phyloP scores from a whole-genome alignment of 2,797 vertebrate species.

The Bradypodion ventrale region DNA sequence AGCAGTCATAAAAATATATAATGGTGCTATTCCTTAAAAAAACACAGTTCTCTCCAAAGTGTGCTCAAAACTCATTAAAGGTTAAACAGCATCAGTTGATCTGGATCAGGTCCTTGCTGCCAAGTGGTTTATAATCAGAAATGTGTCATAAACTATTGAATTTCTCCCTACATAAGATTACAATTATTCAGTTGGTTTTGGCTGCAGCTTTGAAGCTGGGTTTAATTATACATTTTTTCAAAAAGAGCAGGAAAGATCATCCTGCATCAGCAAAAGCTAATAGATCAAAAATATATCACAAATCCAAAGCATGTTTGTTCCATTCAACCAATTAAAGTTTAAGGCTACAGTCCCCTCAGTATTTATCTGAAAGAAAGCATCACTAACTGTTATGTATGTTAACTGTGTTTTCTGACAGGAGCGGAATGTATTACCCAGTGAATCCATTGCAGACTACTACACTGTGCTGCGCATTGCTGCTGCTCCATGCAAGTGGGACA shows the following conservation, averaged over 20 bases:
- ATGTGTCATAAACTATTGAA: conserved; percentile 14
- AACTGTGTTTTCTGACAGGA: no score
- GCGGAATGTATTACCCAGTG: no score
- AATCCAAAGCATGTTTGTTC: not conserved
- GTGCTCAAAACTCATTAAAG: not conserved
- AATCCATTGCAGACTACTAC: no score
- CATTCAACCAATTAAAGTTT: not conserved
- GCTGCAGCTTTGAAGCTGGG: conserved; percentile 36
- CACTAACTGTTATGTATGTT: no score
- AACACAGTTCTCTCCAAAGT: not conserved
- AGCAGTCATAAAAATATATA: not conserved
- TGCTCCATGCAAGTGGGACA: no score
- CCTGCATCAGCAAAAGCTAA: not conserved
- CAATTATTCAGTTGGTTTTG: conserved; percentile 25
- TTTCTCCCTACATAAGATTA: conserved; percentile 22
- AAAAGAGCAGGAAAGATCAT: not conserved
- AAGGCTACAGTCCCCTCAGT: not conserved
- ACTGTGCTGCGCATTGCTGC: no score
- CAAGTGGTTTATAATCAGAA: conserved; percentile 30
- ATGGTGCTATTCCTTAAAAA: not conserved
- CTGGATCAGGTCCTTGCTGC: not conserved
- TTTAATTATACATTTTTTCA: conserved; percentile 37
- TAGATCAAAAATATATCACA: not conserved
- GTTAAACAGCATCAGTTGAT: conserved; percentile 16
- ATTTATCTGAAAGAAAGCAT: not conserved